phyloP scores from a whole-genome alignment of 2,113 vertebrate genomes.

The Scartelaos histophorus region DNA sequence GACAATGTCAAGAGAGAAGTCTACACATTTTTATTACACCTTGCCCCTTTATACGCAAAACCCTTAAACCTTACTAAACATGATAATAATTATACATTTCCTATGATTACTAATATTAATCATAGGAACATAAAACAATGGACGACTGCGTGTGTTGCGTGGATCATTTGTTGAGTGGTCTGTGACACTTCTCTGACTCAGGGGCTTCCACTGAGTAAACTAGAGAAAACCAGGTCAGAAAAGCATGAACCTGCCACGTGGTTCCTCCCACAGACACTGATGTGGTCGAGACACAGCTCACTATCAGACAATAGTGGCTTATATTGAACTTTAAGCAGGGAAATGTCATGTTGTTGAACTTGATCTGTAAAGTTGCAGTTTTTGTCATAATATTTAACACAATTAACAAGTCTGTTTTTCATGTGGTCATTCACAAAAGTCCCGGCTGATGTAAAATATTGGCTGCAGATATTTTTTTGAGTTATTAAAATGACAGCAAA shows the following conservation, averaged over 20 bases:
- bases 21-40: too few relatives aligned
- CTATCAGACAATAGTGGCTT: conserved; percentile 17
- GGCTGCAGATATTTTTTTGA: too few relatives aligned
- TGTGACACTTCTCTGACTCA: conserved; percentile 45
- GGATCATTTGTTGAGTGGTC: conserved; percentile 30
- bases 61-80: conserved; percentile 10
- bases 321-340: not conserved
- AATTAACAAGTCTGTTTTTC: too few relatives aligned
- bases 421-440: too few relatives aligned
- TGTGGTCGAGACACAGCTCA: conserved; percentile 32
- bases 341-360: not conserved
- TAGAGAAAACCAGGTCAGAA: conserved; percentile 3
- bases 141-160: not conserved
- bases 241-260: not conserved
- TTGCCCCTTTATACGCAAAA: not conserved
- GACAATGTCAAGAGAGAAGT: too few relatives aligned
- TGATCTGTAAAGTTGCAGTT: not conserved
- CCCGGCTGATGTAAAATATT: too few relatives aligned
- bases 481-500: too few relatives aligned
- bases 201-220: conserved; percentile 43
- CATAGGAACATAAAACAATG: not conserved
- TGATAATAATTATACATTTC: not conserved
- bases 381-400: too few relatives aligned
- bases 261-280: conserved; percentile 28
- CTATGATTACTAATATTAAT: not conserved